Percentiles rank a stretch among this genome's conserved stretches.
These are phyloP conservation scores for Pelecanoides urinatrix DNA, from an alignment of 2,113 vertebrate species.

Conservation along the genomic window DNA sequence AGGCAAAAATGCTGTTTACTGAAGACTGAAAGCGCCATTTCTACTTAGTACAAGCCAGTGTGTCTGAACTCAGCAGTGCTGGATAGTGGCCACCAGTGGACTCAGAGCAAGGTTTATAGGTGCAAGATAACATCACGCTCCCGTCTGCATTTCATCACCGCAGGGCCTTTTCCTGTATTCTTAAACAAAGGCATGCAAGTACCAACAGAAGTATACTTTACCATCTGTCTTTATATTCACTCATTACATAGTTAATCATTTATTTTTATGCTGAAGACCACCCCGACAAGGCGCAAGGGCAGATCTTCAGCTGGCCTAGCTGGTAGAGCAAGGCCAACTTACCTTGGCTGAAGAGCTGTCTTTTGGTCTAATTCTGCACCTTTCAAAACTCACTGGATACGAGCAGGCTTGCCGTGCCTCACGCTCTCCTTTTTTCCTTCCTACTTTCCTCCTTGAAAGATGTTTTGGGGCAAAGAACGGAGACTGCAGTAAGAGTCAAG, in stretches of 20 bases:
- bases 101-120: conserved; percentile 60
- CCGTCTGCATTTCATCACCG: conserved; percentile 67
- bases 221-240: conserved; percentile 36
- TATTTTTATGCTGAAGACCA: neutral
- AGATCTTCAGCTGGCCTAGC: neutral
- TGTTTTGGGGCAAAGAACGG: neutral
- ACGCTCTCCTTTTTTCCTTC: rapidly evolving
- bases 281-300: neutral
- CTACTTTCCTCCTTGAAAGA: neutral
- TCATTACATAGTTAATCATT: neutral
- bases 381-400: rapidly evolving
- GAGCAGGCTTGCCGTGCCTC: neutral
- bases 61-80: conserved; percentile 39
- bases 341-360: neutral
- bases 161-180: conserved; percentile 57
- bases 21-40: conserved; percentile 58
- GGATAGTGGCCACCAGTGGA: conserved; percentile 70
- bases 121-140: conserved; percentile 69
- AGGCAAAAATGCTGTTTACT: conserved; percentile 69
- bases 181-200: conserved; percentile 67
- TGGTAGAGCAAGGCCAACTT: neutral
- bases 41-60: conserved; percentile 26
- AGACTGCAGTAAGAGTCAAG: neutral
- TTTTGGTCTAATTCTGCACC: neutral
- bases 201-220: conserved; percentile 62